Percentiles rank a stretch among this genome's conserved stretches.
phyloP scores from a whole-genome alignment of 2,888 invertebrate species.

The Parnassius smintheus region DNA sequence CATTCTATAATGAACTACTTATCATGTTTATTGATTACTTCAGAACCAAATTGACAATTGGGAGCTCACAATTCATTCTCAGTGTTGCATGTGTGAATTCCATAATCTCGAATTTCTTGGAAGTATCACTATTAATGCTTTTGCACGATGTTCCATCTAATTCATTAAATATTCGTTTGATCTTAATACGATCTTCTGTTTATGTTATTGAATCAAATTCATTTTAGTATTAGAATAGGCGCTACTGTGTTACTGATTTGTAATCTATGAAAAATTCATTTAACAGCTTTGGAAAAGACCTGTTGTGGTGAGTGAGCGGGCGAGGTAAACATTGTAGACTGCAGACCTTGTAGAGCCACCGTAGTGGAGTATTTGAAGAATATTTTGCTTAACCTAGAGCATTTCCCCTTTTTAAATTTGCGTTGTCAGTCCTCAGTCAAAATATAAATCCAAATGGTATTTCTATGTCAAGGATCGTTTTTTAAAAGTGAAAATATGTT shows the following conservation, averaged over 20 bases:
- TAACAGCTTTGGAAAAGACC: constrained; percentile 80
- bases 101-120: constrained; percentile 33
- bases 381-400: constrained; percentile 62
- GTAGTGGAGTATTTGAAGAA: constrained; percentile 60
- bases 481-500: too few species aligned
- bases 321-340: constrained; percentile 66
- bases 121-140: constrained; percentile 43
- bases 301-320: constrained; percentile 76
- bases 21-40: constrained; percentile 37
- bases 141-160: constrained; percentile 48
- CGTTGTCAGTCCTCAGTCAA: constrained; percentile 12
- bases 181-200: constrained; percentile 12
- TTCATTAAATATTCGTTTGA: constrained; percentile 19
- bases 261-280: constrained; percentile 63
- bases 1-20: constrained; percentile 31
- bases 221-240: constrained; percentile 5
- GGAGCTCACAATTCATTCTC: constrained; percentile 52
- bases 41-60: constrained; percentile 42
- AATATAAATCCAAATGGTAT: background rate
- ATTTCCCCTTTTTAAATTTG: constrained; percentile 36
- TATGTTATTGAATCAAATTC: constrained; percentile 12
- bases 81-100: constrained; percentile 61
- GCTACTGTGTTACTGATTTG: constrained; percentile 31
- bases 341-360: constrained; percentile 55
- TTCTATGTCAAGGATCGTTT: background rate